Percentiles rank a stretch among this genome's conserved stretches.
These are phyloP conservation scores for Varanus salvator DNA, from an alignment of 2,113 vertebrate genomes.

Conservation along the genomic window DNA sequence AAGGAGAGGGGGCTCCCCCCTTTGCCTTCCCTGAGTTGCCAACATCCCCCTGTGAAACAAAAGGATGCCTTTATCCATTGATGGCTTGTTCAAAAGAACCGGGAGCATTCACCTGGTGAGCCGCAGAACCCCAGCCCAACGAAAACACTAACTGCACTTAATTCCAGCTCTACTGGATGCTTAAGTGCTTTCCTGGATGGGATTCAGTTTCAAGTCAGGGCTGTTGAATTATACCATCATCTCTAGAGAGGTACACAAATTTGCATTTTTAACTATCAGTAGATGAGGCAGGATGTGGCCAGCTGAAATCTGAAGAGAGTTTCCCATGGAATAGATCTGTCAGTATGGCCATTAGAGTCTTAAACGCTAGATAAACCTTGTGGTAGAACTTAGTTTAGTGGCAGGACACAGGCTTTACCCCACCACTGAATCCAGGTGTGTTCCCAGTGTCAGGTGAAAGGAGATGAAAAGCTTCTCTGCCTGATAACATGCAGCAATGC, in stretches of 20 bases:
- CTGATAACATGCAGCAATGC: not conserved
- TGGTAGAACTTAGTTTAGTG: not conserved
- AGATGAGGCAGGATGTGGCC: not conserved
- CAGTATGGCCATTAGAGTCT: not conserved
- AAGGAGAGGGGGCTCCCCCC: not conserved
- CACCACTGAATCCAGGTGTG: not conserved
- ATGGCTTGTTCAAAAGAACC: not conserved
- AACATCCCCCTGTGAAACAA: not conserved
- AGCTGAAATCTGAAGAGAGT: not conserved
- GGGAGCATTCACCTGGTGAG: not conserved
- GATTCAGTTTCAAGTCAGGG: slow-evolving; percentile 5
- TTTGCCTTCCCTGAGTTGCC: not conserved
- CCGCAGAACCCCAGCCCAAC: not conserved
- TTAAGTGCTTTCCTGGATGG: slow-evolving; percentile 16
- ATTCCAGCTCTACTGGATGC: not conserved
- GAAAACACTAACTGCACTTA: not conserved
- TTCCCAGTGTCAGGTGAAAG: not conserved
- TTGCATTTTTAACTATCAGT: not conserved
- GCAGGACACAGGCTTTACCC: not conserved
- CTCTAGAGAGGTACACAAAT: not conserved
- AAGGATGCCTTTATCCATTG: not conserved
- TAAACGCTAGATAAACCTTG: not conserved
- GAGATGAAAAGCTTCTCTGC: not conserved
- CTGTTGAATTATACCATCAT: not conserved
- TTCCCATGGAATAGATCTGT: not conserved